A percentile compares a stretch with the other conserved stretches of the same genome.
Conservation (phyloP, 1,140 invertebrate genomes). For the Drosophila paulistorum region DNA sequence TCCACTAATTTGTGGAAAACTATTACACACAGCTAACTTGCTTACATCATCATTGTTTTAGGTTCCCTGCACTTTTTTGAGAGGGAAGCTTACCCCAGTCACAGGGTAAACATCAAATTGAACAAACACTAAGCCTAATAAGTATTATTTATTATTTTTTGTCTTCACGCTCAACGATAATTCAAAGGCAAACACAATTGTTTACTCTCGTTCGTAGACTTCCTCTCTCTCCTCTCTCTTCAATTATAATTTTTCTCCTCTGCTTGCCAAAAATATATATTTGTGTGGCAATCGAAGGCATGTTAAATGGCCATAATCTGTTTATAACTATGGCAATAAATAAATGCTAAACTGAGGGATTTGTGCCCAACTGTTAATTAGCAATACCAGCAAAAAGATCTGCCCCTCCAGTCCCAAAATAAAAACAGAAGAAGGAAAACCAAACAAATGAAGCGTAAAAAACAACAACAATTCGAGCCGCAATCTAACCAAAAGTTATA, state of each 20-base stretch:
- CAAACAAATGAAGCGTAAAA: slow-evolving; percentile 70
- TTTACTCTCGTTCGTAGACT: slow-evolving; percentile 52
- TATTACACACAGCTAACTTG: no score
- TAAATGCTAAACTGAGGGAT: slow-evolving; percentile 51
- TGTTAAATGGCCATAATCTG: slow-evolving; percentile 48
- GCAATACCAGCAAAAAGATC: slow-evolving; percentile 34
- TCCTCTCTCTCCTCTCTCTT: background rate
- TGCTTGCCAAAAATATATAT: background rate
- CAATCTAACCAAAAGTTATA: slow-evolving; percentile 56
- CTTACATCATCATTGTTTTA: background rate
- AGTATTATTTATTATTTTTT: slow-evolving; percentile 10
- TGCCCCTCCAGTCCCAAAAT: slow-evolving; percentile 25
- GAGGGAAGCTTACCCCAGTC: no score
- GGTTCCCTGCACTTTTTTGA: slow-evolving; percentile 18
- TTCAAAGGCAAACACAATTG: slow-evolving; percentile 66
- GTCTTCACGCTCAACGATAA: slow-evolving; percentile 59
- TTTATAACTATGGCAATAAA: slow-evolving; percentile 54
- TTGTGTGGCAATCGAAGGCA: slow-evolving; percentile 36
- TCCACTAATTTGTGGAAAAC: no score
- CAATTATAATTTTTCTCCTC: background rate
- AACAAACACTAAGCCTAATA: slow-evolving; percentile 43
- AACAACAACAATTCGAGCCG: slow-evolving; percentile 41
- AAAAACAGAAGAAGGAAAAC: background rate
- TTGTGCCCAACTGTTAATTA: slow-evolving; percentile 67
- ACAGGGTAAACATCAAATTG: slow-evolving; percentile 46